Evolutionary conservation across 2,113 vertebrate genomes (phyloP).

Genomic region (Mugil cephalus): DNA sequence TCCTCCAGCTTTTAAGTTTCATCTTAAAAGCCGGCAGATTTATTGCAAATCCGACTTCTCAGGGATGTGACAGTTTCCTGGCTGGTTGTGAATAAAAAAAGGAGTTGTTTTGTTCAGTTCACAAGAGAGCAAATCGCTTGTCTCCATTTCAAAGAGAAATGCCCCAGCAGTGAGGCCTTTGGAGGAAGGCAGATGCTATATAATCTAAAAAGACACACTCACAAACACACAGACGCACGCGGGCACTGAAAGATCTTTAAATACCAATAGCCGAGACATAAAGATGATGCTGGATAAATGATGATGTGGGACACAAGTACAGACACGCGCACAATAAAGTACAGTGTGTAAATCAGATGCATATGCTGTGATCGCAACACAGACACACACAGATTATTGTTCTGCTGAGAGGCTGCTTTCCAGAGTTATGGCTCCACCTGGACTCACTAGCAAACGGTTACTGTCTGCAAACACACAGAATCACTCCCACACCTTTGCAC

Average conservation of each 20-base stretch:
- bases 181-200: slow-evolving; percentile 18
- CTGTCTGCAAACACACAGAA: slow-evolving; percentile 12
- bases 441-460: slow-evolving; percentile 40
- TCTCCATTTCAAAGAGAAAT: slow-evolving; percentile 49
- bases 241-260: not conserved
- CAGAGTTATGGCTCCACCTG: slow-evolving; percentile 40
- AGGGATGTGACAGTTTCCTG: slow-evolving; percentile 43
- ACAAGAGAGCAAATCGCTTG: slow-evolving; percentile 41
- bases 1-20: not conserved
- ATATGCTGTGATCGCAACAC: not conserved
- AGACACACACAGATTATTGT: slow-evolving; percentile 20
- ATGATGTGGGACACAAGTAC: not conserved
- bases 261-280: slow-evolving; percentile 3
- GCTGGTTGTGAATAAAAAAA: not conserved
- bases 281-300: slow-evolving; percentile 6
- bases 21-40: slow-evolving; percentile 21
- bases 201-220: not conserved
- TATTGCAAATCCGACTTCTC: slow-evolving; percentile 13
- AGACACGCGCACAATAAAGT: not conserved
- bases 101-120: slow-evolving; percentile 33
- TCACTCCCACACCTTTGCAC: not conserved
- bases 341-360: slow-evolving; percentile 15
- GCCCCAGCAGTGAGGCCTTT: slow-evolving; percentile 40
- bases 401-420: slow-evolving; percentile 21
- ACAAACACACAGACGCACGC: too few species aligned